Evolutionary conservation across 2,888 invertebrate genomes (phyloP).

Genomic region (Idaea straminata): DNA sequence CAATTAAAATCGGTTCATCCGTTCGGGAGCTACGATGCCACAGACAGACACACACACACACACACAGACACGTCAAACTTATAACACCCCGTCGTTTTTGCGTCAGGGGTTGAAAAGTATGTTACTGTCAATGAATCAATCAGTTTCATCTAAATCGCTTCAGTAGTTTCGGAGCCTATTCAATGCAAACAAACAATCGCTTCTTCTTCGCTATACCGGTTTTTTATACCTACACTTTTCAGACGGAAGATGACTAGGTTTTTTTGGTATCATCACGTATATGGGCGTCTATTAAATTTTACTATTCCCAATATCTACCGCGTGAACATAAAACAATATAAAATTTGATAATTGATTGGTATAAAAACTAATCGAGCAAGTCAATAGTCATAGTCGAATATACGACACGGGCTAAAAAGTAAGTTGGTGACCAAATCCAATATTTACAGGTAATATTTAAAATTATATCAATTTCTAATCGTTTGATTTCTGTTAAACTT

Average conservation of each 20-base stretch:
- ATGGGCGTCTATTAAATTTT: constrained; percentile 7
- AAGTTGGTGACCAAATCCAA: background rate
- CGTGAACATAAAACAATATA: background rate
- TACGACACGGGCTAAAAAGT: constrained; percentile 15
- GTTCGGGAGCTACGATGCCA: too few species aligned
- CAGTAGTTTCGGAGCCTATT: too few species aligned
- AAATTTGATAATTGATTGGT: constrained; percentile 13
- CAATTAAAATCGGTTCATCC: too few species aligned
- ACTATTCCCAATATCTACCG: background rate
- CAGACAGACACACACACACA: too few species aligned
- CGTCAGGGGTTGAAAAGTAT: too few species aligned
- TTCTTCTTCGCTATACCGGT: background rate
- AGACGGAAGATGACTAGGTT: background rate
- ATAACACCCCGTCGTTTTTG: too few species aligned
- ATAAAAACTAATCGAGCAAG: constrained; percentile 10
- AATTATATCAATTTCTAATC: background rate
- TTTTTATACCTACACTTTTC: background rate
- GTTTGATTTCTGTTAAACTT: background rate
- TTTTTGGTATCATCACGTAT: constrained; percentile 12
- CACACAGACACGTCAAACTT: too few species aligned
- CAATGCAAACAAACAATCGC: too few species aligned
- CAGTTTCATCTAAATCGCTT: too few species aligned
- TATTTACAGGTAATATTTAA: background rate
- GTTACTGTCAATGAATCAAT: too few species aligned
- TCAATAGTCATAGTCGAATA: constrained; percentile 18